These are phyloP conservation scores for Pelvicachromis taeniatus DNA, from an alignment of 2,113 vertebrate genomes.

Conservation along the genomic window DNA sequence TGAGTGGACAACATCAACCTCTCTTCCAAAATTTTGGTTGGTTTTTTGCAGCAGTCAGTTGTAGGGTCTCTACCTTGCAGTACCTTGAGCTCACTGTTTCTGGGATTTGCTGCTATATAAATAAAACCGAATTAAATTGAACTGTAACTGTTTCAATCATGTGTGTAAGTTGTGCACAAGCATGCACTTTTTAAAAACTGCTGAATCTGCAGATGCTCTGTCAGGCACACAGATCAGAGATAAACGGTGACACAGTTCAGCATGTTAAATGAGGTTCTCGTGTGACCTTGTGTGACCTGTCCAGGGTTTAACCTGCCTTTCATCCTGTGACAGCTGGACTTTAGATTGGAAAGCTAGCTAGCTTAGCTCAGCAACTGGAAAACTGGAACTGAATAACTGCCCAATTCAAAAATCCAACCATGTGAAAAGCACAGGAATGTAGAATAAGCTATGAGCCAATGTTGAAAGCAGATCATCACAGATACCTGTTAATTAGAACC, in stretches of 20 bases:
- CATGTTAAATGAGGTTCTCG: neutral
- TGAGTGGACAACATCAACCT: neutral
- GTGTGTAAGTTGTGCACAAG: neutral
- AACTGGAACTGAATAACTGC: neutral
- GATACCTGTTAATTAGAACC: too few relatives aligned
- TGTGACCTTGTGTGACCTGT: neutral
- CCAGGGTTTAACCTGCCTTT: neutral
- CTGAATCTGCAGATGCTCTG: neutral
- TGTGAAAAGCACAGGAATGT: neutral
- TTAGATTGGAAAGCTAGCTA: neutral
- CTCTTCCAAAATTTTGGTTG: neutral
- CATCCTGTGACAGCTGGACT: neutral
- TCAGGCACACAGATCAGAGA: neutral
- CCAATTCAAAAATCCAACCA: neutral
- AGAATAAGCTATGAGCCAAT: neutral
- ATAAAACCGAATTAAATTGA: neutral
- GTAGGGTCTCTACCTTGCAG: neutral
- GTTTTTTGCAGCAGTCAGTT: neutral
- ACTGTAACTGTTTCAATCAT: neutral
- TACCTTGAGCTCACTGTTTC: neutral
- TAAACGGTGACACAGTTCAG: neutral
- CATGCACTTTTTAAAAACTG: rapidly evolving
- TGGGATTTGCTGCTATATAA: neutral
- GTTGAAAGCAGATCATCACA: too few relatives aligned
- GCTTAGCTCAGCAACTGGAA: neutral